Evolutionary conservation across 2,113 vertebrate genomes (phyloP).

Genomic region (Arenaria interpres): DNA sequence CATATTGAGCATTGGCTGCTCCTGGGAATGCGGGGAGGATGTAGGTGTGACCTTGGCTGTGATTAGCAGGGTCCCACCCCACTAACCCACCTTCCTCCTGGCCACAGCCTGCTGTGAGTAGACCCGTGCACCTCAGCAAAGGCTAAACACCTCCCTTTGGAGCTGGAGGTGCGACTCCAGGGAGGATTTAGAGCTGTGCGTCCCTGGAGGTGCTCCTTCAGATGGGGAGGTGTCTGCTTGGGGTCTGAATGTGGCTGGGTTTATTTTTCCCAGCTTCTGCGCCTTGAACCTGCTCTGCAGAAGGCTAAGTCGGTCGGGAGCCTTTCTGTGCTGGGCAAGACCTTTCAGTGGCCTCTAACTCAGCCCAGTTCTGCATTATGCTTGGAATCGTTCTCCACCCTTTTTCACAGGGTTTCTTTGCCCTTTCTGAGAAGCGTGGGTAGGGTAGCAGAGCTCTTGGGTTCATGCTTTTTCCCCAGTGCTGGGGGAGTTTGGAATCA

Average conservation of each 20-base stretch:
- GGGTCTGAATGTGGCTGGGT: background rate
- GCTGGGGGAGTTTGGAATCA: background rate
- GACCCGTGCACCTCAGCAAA: accelerated
- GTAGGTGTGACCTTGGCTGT: background rate
- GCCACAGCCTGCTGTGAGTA: background rate
- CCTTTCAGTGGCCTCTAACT: background rate
- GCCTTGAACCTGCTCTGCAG: background rate
- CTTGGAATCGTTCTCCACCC: background rate
- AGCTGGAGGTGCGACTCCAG: background rate
- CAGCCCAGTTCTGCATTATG: background rate
- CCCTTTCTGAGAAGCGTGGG: background rate
- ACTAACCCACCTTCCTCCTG: accelerated
- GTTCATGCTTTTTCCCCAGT: background rate
- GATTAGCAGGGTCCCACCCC: background rate
- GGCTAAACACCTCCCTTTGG: background rate
- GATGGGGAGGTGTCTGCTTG: background rate
- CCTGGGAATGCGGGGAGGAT: background rate
- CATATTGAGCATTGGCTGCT: background rate
- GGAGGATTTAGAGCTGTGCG: background rate
- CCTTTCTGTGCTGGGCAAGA: background rate
- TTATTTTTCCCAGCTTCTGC: background rate
- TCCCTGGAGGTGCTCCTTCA: background rate
- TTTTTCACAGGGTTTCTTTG: background rate
- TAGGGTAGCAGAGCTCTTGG: background rate
- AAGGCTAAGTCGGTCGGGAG: accelerated